phyloP scores from a whole-genome alignment of 2,797 vertebrate species.

The Diplodus sargus region DNA sequence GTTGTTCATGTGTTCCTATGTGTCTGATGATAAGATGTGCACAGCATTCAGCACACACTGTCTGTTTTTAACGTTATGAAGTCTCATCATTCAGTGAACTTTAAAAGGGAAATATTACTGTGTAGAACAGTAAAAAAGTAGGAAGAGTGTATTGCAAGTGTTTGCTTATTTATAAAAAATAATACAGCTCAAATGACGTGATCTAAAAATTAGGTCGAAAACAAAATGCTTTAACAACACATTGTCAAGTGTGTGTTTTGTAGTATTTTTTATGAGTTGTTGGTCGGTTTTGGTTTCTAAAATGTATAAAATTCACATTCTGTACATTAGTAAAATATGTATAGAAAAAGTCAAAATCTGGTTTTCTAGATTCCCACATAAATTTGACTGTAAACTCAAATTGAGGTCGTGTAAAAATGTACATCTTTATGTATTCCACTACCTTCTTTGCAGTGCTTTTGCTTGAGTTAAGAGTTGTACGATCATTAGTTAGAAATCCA shows the following conservation, averaged over 20 bases:
- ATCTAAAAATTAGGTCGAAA: not conserved
- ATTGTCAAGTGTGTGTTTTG: not conserved
- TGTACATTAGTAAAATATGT: not conserved
- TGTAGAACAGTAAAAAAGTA: not conserved
- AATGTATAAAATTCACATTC: not conserved
- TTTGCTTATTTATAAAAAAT: not conserved
- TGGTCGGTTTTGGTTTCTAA: not conserved
- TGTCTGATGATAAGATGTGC: slow-evolving; percentile 6
- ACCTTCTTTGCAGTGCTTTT: not conserved
- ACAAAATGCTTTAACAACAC: not conserved
- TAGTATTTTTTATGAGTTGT: not conserved
- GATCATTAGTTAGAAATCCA: slow-evolving; percentile 25
- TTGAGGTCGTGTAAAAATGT: not conserved
- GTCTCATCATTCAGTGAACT: not conserved
- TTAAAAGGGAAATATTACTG: not conserved
- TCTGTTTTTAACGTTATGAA: not conserved
- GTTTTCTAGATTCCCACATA: not conserved
- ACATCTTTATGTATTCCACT: not conserved
- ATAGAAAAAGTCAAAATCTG: not conserved
- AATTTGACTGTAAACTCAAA: not conserved
- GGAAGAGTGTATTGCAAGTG: not conserved
- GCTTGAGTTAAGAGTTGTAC: not conserved
- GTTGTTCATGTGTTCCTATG: not conserved
- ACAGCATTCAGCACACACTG: not conserved
- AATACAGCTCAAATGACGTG: not conserved